Conservation (phyloP, 2,113 vertebrate genomes). For the Rhinolophus sinicus region DNA sequence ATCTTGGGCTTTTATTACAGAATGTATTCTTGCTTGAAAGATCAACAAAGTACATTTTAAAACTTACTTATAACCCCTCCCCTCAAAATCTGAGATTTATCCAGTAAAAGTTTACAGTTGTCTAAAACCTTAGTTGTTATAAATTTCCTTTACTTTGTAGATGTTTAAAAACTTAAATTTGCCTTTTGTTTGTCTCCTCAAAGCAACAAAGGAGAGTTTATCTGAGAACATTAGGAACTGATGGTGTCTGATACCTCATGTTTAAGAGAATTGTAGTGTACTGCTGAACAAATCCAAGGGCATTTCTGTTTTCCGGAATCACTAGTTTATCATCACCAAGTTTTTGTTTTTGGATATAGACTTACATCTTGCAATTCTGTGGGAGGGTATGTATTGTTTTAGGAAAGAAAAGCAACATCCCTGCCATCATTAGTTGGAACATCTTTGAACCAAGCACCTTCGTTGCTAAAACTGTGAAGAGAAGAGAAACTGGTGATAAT, state of each 20-base stretch:
- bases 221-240: background rate
- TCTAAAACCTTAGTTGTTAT: background rate
- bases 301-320: background rate
- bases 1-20: background rate
- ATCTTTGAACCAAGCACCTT: constrained; percentile 9
- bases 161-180: background rate
- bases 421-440: background rate
- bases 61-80: background rate
- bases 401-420: background rate
- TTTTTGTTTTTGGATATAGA: background rate
- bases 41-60: background rate
- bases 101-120: background rate
- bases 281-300: background rate
- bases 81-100: background rate
- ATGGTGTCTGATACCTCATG: background rate
- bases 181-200: background rate
- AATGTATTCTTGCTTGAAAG: background rate
- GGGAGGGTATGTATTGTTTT: background rate
- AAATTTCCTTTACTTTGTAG: background rate
- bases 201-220: background rate
- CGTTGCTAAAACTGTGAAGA: constrained; percentile 22
- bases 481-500: constrained; percentile 44
- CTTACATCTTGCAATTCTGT: background rate
- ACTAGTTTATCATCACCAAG: background rate
- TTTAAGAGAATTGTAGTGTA: background rate